Conservation (phyloP, 2,888 invertebrate genomes). For the Eumacrocentrus americanus region DNA sequence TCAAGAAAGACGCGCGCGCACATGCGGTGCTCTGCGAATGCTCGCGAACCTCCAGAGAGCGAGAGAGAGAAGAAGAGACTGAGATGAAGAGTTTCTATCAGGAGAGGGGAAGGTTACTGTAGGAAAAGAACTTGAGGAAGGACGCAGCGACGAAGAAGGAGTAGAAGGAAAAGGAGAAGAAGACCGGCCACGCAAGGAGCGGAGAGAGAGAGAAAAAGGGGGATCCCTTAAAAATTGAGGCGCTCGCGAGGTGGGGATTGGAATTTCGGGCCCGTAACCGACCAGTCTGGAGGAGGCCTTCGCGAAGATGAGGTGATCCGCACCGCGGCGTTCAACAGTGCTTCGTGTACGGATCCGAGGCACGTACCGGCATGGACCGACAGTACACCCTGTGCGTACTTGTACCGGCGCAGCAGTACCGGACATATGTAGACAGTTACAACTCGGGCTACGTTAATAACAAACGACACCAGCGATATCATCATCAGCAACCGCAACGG, state of each 20-base stretch:
- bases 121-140: conserved; percentile 31
- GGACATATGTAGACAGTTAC: conserved; percentile 55
- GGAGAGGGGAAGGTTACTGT: conserved; percentile 30
- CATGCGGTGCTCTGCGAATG: conserved; percentile 29
- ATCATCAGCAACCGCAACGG: conserved; percentile 34
- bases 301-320: conserved; percentile 58
- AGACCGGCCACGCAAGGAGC: conserved; percentile 43
- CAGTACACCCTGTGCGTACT: conserved; percentile 61
- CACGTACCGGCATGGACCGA: conserved; percentile 57
- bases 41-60: conserved; percentile 35
- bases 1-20: conserved; percentile 44
- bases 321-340: conserved; percentile 36
- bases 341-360: conserved; percentile 31
- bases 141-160: conserved; percentile 24
- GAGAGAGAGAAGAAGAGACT: conserved; percentile 15
- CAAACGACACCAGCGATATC: conserved; percentile 43
- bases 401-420: conserved; percentile 60
- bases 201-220: conserved; percentile 51
- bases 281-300: conserved; percentile 61
- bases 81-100: conserved; percentile 32
- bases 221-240: conserved; percentile 60
- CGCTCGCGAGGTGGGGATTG: conserved; percentile 57
- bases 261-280: conserved; percentile 61
- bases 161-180: conserved; percentile 32
- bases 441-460: conserved; percentile 37